Evolutionary conservation across 2,113 vertebrate species (phyloP).

Genomic region (Macroglossus sobrinus): DNA sequence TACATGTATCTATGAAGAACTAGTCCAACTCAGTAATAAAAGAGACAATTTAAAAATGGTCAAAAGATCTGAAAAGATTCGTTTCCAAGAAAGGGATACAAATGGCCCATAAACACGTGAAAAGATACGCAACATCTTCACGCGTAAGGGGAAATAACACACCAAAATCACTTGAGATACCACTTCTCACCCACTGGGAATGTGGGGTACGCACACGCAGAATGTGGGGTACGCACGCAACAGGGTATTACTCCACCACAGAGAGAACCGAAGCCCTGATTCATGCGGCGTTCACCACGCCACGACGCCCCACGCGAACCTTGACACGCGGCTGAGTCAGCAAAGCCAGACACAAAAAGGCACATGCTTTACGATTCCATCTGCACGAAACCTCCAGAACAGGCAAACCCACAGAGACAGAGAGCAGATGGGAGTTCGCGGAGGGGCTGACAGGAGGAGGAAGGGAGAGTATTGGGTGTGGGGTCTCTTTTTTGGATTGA

Average conservation of each 20-base stretch:
- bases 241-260: neutral
- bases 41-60: neutral
- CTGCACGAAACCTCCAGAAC: neutral
- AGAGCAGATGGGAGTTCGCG: too few relatives aligned
- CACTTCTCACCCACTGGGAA: neutral
- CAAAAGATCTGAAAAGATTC: neutral
- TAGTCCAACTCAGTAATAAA: neutral
- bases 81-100: neutral
- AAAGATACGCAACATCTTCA: neutral
- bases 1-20: neutral
- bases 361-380: neutral
- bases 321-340: neutral
- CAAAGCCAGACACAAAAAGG: too few relatives aligned
- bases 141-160: neutral
- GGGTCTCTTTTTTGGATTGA: neutral
- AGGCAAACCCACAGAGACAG: neutral
- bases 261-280: neutral
- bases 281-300: rapidly evolving
- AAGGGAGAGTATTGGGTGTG: too few relatives aligned
- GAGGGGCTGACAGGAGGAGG: neutral
- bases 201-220: neutral
- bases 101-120: neutral
- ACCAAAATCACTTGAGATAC: neutral
- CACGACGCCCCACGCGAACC: neutral
- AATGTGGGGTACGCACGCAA: neutral